Base-by-base conservation (phyloP, 53 echinoderm and acorn worm genomes). In the Henricia sp. region DNA sequence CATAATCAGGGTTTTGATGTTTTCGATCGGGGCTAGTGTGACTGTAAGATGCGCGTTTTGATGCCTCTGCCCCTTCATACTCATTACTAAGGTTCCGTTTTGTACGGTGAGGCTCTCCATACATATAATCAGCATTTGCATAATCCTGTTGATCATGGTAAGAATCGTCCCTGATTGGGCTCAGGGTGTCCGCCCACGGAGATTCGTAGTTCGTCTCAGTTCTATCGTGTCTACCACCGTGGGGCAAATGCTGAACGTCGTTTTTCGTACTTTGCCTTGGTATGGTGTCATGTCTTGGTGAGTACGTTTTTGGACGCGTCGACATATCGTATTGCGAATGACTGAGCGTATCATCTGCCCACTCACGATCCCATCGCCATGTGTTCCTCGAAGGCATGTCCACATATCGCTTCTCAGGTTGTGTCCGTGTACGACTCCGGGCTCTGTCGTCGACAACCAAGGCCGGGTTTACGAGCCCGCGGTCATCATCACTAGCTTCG, bases 271-370 rank as follows among this genome's bases (percentile, higher is more conserved):
- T 80, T 23, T 80, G 80, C 21, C 80, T 42, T 12, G 80, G 80
- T 50, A 80, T 39, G 14, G 80, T 63, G 10, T 12, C 50, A 16
- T 35, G 32, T 0, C 48, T 46, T n/a, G n/a, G n/a, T n/a, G n/a
- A n/a, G n/a, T n/a, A n/a, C n/a, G n/a, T n/a, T n/a, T n/a, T n/a
- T n/a, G 44, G 34, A 32, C 25, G 64, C 17, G 40, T 25, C 13
- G 70, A 30, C 20, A 32, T 58, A 44, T 64, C 48, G 20, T 34
- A 33, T 0, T 48, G 20, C 19, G 48, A 2, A 12, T 80, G 63
- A 37, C 80, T 80, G 17, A 80, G 63, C 0, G 80, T 80, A 23
- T 63, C 80, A 80, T 80, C 80, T 3, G 80, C 65, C 80, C 80
- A 80, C 9, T 80, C 80, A 3, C 64, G 62, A 32, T 80, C 80